Evolutionary conservation across 2,888 invertebrate species (phyloP).

Genomic region (Eulithis prunata): DNA sequence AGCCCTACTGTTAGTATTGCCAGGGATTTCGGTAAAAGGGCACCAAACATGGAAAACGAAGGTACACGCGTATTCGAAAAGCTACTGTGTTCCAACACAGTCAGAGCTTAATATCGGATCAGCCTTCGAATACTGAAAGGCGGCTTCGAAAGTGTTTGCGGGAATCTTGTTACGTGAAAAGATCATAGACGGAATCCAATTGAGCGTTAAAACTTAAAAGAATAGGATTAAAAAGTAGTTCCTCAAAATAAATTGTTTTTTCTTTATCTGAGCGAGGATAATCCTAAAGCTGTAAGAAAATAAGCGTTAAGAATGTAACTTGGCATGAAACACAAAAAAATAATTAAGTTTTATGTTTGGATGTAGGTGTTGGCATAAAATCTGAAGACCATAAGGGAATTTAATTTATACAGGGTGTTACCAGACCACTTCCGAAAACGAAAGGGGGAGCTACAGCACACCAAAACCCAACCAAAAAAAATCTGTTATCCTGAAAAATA

Average conservation of each 20-base stretch:
- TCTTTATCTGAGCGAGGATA: neutral
- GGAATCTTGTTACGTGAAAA: slow-evolving; percentile 44
- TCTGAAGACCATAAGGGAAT: no score
- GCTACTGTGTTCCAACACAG: slow-evolving; percentile 45
- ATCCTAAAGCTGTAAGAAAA: no score
- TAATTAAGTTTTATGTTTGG: no score
- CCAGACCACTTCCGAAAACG: no score
- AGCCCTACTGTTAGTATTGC: slow-evolving; percentile 72
- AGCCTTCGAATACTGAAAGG: slow-evolving; percentile 42
- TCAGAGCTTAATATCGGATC: slow-evolving; percentile 47
- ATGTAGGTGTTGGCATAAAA: no score
- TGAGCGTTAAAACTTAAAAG: slow-evolving; percentile 14
- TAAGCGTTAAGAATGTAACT: neutral
- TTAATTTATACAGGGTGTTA: no score
- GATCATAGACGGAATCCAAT: slow-evolving; percentile 34
- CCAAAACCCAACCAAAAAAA: no score
- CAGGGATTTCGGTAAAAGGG: slow-evolving; percentile 78
- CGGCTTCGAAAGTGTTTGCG: slow-evolving; percentile 51
- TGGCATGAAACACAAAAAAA: neutral
- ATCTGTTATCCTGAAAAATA: no score
- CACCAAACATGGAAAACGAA: slow-evolving; percentile 64
- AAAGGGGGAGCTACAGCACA: no score
- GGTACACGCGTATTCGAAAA: slow-evolving; percentile 56
- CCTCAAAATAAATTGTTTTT: neutral
- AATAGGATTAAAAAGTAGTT: neutral